Conservation (phyloP, 2,113 vertebrate species). For the Smithornis capensis region DNA sequence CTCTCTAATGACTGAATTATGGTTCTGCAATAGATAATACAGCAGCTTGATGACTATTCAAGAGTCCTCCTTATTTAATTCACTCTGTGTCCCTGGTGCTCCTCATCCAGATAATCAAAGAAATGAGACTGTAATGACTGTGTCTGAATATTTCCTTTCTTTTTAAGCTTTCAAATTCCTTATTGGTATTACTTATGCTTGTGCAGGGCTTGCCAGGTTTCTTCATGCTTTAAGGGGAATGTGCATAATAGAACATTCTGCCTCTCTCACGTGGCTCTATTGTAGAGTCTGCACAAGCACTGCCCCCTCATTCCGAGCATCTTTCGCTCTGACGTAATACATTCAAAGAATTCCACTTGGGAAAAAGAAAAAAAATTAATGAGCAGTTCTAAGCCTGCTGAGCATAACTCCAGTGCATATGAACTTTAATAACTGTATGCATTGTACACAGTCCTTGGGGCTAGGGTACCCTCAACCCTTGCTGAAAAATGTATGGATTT, state of each 20-base stretch:
- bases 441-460: background rate
- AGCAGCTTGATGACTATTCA: background rate
- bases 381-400: background rate
- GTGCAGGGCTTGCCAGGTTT: constrained; percentile 14
- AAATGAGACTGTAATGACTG: background rate
- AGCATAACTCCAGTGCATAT: background rate
- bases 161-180: constrained; percentile 26
- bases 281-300: background rate
- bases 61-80: background rate
- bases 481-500: background rate
- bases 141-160: constrained; percentile 9
- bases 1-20: background rate
- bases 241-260: background rate
- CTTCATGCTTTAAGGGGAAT: background rate
- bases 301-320: background rate
- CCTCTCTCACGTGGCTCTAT: background rate
- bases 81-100: background rate
- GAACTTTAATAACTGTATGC: background rate
- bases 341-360: background rate
- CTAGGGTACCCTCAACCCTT: background rate
- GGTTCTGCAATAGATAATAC: background rate
- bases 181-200: background rate
- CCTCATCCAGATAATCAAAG: background rate
- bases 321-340: background rate
- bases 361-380: background rate